These are phyloP conservation scores for Axinella damicornis DNA, from an alignment of 37 sponge, comb jelly and placozoan species.

Conservation along the genomic window DNA sequence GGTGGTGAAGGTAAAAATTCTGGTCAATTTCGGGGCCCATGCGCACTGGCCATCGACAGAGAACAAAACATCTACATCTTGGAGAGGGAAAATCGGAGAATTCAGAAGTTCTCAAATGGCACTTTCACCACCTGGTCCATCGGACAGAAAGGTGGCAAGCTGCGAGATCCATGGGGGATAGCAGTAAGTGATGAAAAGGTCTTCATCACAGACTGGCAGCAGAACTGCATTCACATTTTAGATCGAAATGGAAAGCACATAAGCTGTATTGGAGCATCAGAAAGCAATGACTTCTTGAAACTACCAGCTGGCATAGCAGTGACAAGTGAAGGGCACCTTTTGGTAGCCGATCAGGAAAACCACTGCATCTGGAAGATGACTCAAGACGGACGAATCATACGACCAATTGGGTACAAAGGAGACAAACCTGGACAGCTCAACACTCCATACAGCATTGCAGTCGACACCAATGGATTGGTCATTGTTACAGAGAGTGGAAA, in stretches of 20 bases:
- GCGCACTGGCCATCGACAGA: conserved; percentile 14
- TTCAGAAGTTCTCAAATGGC: conserved; percentile 24
- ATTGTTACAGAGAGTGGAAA: conserved; percentile 46
- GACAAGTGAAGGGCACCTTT: neutral
- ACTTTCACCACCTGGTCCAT: neutral
- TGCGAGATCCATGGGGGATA: conserved; percentile 49
- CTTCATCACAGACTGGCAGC: conserved; percentile 40
- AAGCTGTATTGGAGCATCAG: neutral
- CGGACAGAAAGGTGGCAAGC: neutral
- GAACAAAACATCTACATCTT: conserved; percentile 15
- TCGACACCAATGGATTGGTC: conserved; percentile 8
- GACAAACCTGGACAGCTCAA: conserved; percentile 30
- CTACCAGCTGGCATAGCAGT: conserved; percentile 47
- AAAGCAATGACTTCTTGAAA: no score
- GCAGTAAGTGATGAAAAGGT: conserved; percentile 4
- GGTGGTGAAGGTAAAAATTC: conserved; percentile 28
- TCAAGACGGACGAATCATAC: neutral
- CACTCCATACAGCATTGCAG: conserved; percentile 30
- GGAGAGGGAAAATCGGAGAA: conserved; percentile 30
- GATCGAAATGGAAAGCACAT: conserved; percentile 19
- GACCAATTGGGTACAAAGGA: conserved; percentile 27
- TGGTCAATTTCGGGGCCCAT: conserved; percentile 27
- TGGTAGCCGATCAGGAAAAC: conserved; percentile 37
- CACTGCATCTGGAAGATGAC: conserved; percentile 51
- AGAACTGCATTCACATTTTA: conserved; percentile 45